A percentile compares a stretch with the other conserved stretches of the same genome.
Conservation (phyloP, 2,797 vertebrate species). For the Acropternis orthonyx region DNA sequence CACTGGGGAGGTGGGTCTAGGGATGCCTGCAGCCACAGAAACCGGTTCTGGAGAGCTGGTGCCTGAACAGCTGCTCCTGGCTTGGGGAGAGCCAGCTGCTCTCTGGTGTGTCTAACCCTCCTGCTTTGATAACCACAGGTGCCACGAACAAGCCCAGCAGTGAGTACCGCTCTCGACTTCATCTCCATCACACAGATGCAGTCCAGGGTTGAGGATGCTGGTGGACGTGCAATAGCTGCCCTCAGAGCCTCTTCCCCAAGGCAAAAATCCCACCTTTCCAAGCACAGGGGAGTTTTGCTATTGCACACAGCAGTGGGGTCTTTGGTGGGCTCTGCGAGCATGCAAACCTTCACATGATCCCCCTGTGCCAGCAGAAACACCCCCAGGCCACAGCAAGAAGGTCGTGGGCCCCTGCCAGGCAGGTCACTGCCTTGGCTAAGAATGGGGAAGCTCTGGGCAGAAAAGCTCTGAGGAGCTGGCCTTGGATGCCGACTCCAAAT, state of each 20-base stretch:
- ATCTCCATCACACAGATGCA: background rate
- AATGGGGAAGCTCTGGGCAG: background rate
- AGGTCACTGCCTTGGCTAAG: background rate
- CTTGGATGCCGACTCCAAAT: accelerated
- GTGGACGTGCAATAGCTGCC: accelerated
- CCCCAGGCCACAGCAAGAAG: background rate
- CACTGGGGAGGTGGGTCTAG: accelerated
- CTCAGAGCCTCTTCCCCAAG: background rate
- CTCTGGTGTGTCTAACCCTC: background rate
- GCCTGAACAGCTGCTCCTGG: background rate
- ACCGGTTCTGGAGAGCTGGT: background rate
- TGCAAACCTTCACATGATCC: accelerated
- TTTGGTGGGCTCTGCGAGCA: background rate
- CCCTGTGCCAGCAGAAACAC: background rate
- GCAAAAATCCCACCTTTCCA: background rate
- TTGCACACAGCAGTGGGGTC: background rate
- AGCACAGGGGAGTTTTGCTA: accelerated
- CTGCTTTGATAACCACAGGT: conserved; percentile 24
- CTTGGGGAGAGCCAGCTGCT: background rate
- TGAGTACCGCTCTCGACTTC: background rate
- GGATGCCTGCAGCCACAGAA: background rate
- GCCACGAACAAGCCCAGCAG: background rate
- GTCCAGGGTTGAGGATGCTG: background rate
- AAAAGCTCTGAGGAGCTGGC: background rate
- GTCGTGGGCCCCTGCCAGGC: background rate